Base-by-base conservation (phyloP, 1,140 invertebrate genomes). In the Zaprionus inermis region DNA sequence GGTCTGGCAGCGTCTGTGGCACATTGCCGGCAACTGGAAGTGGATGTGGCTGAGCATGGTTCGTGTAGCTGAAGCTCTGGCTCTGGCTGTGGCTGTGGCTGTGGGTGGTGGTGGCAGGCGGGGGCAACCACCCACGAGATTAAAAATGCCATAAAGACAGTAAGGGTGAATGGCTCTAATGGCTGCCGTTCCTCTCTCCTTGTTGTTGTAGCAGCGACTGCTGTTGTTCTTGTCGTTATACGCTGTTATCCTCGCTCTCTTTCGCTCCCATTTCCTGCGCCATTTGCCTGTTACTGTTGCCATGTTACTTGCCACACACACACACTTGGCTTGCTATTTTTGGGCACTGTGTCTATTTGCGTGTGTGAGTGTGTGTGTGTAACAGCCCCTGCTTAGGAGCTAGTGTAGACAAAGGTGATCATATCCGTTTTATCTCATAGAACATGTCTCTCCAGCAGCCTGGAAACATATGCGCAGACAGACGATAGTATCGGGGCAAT, bases 121-220 rank as follows among this genome's bases (percentile, higher is more conserved):
- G 80, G 60, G 74, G 69, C 72, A 78, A 79, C 84, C 84, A 89
- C 84, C 84, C 85, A 89, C 85, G 78, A 89, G 84, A 89, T 89
- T 89, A 90, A 89, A 89, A 89, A 89, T 89, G 78, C 85, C 78
- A 89, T 89, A 89, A 89, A 89, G 84, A 89, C 84, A 89, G 84
- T 89, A 89, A 89, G 84, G 84, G 84, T 89, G 84, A 89, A 89
- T 89, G 84, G 85, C 75, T 89, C 81, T 89, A 89, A 89, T 89
- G 84, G 85, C 81, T 81, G 85, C 78, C 85, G 64, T 88, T 81
- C 78, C 66, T 49, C 44, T 49, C 44, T 57, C 14, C 22, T 60
- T 46, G 44, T 51, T 51, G 51, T 46, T 65, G 6, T 16, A 16
- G 38, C 38, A 16, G n/a, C 41, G 18, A 6, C 51, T 28, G 9